Base-by-base conservation (phyloP, 2,888 invertebrate species). In the Gnatocerus cornutus region DNA sequence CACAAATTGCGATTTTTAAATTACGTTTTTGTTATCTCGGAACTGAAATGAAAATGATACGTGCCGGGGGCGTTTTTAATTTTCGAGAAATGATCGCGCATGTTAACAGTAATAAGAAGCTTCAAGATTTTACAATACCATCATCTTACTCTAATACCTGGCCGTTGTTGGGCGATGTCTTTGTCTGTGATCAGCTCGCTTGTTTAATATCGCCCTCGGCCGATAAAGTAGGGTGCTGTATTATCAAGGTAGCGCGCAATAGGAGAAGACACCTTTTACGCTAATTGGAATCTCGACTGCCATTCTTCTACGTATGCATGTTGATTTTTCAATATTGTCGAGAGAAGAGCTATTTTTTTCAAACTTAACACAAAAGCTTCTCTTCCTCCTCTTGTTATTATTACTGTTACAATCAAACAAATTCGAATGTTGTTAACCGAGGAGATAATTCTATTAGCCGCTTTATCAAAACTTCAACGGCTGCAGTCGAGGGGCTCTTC, bases 81-180 rank as follows among this genome's bases (percentile, higher is more conserved):
- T 84, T 84, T 84, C 83, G 81, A 83, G 83, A 84, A 83, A 85
- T 82, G 83, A 83, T 84, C 82, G 82, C 80, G 79, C 80, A 82
- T 82, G 82, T 81, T 81, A 81, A 80, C 81, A 78, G 83, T 83
- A 82, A 82, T 82, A 83, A 82, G 82, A 77, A 81, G 81, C 82
- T 81, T 80, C 80, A 81, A 82, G 81, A 82, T 81, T 82, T 81
- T 80, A 80, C 81, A 80, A 81, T 81, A 77, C 74, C 71, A 73
- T 73, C 74, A 68, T 76, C 75, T 77, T 75, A 72, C 74, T 73
- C 69, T 77, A 77, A 76, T 78, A 78, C 80, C 78, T 78, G 79
- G 66, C 74, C 68, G 65, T 55, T 52, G 53, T 39, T 37, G 63
- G 71, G 67, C 71, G 65, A 65, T 27, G 58, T 67, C 70, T 63